These are phyloP conservation scores for Drosophila algonquin DNA, from an alignment of 2,888 invertebrate species.

Conservation along the genomic window DNA sequence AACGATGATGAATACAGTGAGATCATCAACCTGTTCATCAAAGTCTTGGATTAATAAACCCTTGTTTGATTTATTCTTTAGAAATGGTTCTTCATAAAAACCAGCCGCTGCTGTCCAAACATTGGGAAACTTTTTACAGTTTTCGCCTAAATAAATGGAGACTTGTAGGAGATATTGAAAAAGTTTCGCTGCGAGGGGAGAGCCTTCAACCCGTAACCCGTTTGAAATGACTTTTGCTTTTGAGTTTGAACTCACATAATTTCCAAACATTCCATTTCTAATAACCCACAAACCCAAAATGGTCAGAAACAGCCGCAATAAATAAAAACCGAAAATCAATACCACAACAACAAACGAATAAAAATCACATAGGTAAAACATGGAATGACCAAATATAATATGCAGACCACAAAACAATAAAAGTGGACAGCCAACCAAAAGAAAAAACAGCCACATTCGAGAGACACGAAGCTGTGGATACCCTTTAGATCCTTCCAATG, in stretches of 20 bases:
- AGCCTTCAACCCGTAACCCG: slow-evolving; percentile 44
- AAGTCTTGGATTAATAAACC: slow-evolving; percentile 7
- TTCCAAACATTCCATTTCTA: slow-evolving; percentile 60
- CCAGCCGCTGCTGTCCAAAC: background rate
- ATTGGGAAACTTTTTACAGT: slow-evolving; percentile 16
- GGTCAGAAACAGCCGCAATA: slow-evolving; percentile 65
- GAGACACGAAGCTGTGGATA: background rate
- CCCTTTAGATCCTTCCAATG: background rate
- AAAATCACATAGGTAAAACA: slow-evolving; percentile 54
- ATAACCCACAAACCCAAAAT: slow-evolving; percentile 62
- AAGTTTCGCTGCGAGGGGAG: slow-evolving; percentile 47
- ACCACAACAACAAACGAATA: slow-evolving; percentile 52
- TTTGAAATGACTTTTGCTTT: slow-evolving; percentile 34
- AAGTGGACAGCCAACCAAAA: slow-evolving; percentile 57
- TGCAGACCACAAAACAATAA: slow-evolving; percentile 74
- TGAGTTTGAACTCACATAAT: slow-evolving; percentile 71
- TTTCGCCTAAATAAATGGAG: background rate
- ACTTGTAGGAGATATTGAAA: slow-evolving; percentile 50
- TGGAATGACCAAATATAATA: slow-evolving; percentile 77
- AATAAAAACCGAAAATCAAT: slow-evolving; percentile 71
- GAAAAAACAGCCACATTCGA: slow-evolving; percentile 3
- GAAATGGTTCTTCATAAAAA: slow-evolving; percentile 7
- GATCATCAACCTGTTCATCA: slow-evolving; percentile 34
- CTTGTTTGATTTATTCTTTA: slow-evolving; percentile 30
- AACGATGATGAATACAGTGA: slow-evolving; percentile 21